Base-by-base conservation (phyloP, 2,888 invertebrate genomes). In the Ganaspis brasiliensis region DNA sequence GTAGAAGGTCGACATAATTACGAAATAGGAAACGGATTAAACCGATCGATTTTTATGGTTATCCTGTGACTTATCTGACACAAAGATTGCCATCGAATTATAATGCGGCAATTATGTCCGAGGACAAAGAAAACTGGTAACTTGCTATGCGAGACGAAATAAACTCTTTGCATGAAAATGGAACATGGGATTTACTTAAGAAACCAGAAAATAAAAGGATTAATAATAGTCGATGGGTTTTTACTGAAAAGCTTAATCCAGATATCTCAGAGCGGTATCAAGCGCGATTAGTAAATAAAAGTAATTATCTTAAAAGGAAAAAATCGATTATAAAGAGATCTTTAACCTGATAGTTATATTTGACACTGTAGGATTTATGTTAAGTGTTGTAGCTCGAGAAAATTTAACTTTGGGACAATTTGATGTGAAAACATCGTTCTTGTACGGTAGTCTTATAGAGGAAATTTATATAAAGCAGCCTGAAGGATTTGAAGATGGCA, bases 141-240 rank as follows among this genome's bases (percentile, higher is more conserved):
- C 59, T 78, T 75, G 83, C 83, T 26, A 84, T 83, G 83, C 59
- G 84, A 16, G 72, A 67, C 10, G 87, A 89, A 81, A 84, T 87
- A 37, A 71, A 72, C 14, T 83, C 87, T 14, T 75, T 87, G 19
- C 59, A 84, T 56, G 84, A 88, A 78, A 87, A 88, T 79, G 19
- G 81, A n/a, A 88, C 86, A 2, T 88, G 87, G 86, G 78, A 71
- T 9, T 73, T 78, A n/a, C 81, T 57, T 45, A 73, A 80, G n/a
- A 59, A 81, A 75, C 88, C 86, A 35, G 14, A 61, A 73, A 84
- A 82, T 70, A 73, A 78, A 45, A 87, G 83, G 26, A 81, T 82
- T 8, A 83, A 87, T 31, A 71, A 81, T n/a, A 81, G 82, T 73
- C 84, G 81, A 72, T 88, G 87, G 88, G 85, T 88, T 19, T 79